Percentiles rank a stretch among this genome's conserved stretches.
These are phyloP conservation scores for Harpagoxenus sublaevis DNA, from an alignment of 2,888 invertebrate genomes.

Conservation along the genomic window DNA sequence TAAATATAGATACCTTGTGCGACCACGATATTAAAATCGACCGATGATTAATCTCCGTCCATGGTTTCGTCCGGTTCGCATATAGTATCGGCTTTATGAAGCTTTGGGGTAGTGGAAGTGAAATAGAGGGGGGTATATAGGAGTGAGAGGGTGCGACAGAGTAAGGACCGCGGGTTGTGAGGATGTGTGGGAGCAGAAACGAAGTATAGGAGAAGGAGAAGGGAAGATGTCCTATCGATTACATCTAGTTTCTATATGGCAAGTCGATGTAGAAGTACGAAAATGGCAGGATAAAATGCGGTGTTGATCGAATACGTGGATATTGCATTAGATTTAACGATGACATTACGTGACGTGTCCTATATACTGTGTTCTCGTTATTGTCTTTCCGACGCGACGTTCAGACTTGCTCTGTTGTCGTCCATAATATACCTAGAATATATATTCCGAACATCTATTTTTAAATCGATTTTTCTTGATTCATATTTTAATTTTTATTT, in stretches of 20 bases:
- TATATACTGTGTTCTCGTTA: not conserved
- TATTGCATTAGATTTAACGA: constrained; percentile 52
- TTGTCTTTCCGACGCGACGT: not conserved
- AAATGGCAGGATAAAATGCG: constrained; percentile 17
- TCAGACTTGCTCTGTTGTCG: not conserved
- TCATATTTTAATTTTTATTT: not conserved
- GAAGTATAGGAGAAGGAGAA: not conserved
- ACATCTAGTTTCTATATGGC: constrained; percentile 69
- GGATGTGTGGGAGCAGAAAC: not conserved
- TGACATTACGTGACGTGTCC: constrained; percentile 45
- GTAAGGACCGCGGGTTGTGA: not conserved
- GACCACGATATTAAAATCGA: constrained; percentile 79
- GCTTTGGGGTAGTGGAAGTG: constrained; percentile 19
- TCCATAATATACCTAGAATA: not conserved
- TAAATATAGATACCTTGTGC: constrained; percentile 65
- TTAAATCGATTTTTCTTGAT: not conserved
- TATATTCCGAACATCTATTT: not conserved
- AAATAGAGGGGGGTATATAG: not conserved
- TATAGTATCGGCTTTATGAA: constrained; percentile 32
- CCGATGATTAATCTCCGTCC: constrained; percentile 80
- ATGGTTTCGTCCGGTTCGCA: constrained; percentile 42
- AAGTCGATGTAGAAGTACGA: constrained; percentile 33
- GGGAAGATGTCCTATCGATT: constrained; percentile 72
- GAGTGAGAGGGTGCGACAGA: not conserved
- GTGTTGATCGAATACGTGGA: constrained; percentile 17